phyloP scores from a whole-genome alignment of 2,888 invertebrate species.

The Druceiella hillmani region DNA sequence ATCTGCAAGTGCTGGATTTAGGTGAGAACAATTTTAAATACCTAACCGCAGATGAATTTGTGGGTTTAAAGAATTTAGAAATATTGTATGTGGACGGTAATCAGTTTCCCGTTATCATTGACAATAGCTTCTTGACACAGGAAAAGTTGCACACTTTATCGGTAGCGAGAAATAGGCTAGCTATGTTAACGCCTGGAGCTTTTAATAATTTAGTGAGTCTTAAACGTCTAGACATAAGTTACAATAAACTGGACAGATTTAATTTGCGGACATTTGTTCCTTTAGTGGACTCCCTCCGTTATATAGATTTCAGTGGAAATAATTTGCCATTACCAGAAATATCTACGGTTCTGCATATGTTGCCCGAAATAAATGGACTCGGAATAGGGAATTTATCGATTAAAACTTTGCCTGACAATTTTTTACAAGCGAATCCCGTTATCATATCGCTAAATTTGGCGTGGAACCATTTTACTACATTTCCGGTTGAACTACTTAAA shows the following conservation, averaged over 20 bases:
- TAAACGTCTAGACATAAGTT: slow-evolving; percentile 65
- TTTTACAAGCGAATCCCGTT: slow-evolving; percentile 54
- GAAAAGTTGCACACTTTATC: slow-evolving; percentile 50
- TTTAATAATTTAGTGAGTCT: slow-evolving; percentile 67
- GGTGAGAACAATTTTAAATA: slow-evolving; percentile 75
- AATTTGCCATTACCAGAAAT: slow-evolving; percentile 52
- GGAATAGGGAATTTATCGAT: slow-evolving; percentile 56
- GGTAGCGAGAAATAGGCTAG: slow-evolving; percentile 67
- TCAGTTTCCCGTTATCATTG: slow-evolving; percentile 68
- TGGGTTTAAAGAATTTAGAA: slow-evolving; percentile 59
- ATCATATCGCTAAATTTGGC: slow-evolving; percentile 66
- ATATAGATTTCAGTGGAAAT: slow-evolving; percentile 67
- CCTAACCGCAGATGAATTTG: slow-evolving; percentile 66
- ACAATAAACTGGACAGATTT: slow-evolving; percentile 67
- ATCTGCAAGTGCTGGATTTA: slow-evolving; percentile 67
- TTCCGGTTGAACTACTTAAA: slow-evolving; percentile 52
- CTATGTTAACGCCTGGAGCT: slow-evolving; percentile 66
- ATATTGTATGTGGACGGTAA: slow-evolving; percentile 68
- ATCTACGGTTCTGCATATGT: slow-evolving; percentile 51
- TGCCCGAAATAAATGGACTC: slow-evolving; percentile 52
- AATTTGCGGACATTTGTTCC: slow-evolving; percentile 58
- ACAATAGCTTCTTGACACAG: slow-evolving; percentile 61
- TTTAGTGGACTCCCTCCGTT: slow-evolving; percentile 55
- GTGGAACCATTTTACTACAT: slow-evolving; percentile 59
- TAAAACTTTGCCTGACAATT: slow-evolving; percentile 49